A percentile compares a stretch with the other conserved stretches of the same genome.
Conservation (phyloP, 92 coral and sea anemone species). For the Parazoanthus darwini region DNA sequence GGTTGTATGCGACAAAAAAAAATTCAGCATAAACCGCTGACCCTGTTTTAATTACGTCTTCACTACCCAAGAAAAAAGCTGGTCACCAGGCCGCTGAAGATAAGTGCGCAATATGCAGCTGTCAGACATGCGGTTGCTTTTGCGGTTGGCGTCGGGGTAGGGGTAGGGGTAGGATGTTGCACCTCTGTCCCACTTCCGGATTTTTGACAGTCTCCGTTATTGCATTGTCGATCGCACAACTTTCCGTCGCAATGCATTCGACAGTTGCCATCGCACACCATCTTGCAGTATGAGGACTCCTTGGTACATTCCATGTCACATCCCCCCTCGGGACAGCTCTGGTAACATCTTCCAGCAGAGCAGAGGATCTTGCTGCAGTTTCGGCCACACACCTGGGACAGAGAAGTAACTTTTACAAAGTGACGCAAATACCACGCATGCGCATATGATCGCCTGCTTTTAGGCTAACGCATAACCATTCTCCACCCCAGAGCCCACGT, state of each 20-base stretch:
- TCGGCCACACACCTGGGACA: background rate
- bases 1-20: background rate
- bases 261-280: slow-evolving; percentile 12
- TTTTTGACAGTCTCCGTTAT: slow-evolving; percentile 1
- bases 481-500: too few species aligned
- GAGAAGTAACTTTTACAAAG: too few species aligned
- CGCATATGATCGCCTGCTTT: background rate
- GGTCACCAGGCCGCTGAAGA: background rate
- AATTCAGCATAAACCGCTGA: background rate
- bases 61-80: background rate
- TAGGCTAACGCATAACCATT: too few species aligned
- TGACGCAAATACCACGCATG: background rate
- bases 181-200: slow-evolving; percentile 19
- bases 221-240: slow-evolving; percentile 8
- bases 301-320: slow-evolving; percentile 21
- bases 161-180: background rate
- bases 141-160: background rate
- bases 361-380: slow-evolving; percentile 25
- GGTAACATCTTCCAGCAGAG: slow-evolving; percentile 20
- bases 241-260: slow-evolving; percentile 23
- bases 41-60: background rate
- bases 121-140: background rate
- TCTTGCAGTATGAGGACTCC: slow-evolving; percentile 15
- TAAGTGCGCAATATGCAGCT: background rate
- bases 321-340: slow-evolving; percentile 18